Evolutionary conservation across 2,888 invertebrate species (phyloP), one percentile per base, ranked within the genome.

Genomic region (Nasonovia ribisnigri): DNA sequence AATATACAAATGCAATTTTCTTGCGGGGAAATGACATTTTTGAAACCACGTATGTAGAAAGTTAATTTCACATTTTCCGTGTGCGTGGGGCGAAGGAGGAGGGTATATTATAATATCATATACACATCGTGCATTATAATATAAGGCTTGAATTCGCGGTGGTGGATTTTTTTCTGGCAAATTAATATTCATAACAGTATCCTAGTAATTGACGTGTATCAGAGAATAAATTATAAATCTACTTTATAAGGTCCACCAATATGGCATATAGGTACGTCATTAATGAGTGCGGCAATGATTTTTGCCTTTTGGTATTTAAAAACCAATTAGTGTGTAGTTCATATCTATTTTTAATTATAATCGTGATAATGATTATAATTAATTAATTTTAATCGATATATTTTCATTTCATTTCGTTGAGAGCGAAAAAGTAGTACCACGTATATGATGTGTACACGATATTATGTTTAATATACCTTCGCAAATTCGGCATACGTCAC

Each of bases 31-130:
- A 90, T n/a, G 90, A 36, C 46, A 90, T 67, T 90, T 77, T 77
- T 13, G 20, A 48, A 77, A 77, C 90, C 67, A 36, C 46, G 48
- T 67, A 36, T 48, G 67, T 90, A 90, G 90, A 90, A 90, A 90
- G 77, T 77, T 90, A 77, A 90, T 90, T 90, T 60, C 36, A 24
- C n/a, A 60, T 90, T 43, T 67, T 26, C 48, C 48, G 43, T 3
- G 67, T 8, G 77, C 20, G 8, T 20, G 5, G 20, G 36, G 16
- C 3, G 77, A 26, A 77, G 20, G 77, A 77, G 36, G 36, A 36
- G 77, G 77, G 77, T 26, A 26, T 8, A 24, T 51, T 16, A 46
- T 46, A 46, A 3, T 67, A 67, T 67, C 67, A 67, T 20, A 8
- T 77, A 77, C 36, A 20, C 36, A 8, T 36, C 36, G 36, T 2